These are phyloP conservation scores for Eulimnadia texana DNA, from an alignment of 1,140 invertebrate species.

Conservation along the genomic window DNA sequence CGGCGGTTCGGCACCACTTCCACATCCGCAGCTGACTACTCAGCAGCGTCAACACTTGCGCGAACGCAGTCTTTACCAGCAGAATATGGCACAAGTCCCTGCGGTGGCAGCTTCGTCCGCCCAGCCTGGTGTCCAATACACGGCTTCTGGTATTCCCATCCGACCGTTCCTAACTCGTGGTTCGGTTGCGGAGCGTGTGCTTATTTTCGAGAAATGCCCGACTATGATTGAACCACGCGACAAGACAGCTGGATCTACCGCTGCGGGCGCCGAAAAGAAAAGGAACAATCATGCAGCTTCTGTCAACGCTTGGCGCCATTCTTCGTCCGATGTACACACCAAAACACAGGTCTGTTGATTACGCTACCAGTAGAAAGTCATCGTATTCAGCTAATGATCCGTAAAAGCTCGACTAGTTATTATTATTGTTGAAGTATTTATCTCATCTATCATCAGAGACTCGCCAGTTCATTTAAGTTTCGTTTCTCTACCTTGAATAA, in stretches of 20 bases:
- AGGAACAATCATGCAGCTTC: not conserved
- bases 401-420: no score
- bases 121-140: slow-evolving; percentile 9
- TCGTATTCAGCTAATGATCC: not conserved
- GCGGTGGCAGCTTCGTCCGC: not conserved
- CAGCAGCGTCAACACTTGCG: slow-evolving; percentile 47
- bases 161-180: slow-evolving; percentile 72
- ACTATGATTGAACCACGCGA: slow-evolving; percentile 28
- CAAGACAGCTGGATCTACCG: not conserved
- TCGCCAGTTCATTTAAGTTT: no score
- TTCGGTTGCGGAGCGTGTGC: slow-evolving; percentile 75
- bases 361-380: no score
- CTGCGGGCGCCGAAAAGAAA: not conserved
- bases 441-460: no score
- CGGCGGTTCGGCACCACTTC: slow-evolving; percentile 30
- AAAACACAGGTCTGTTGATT: slow-evolving; percentile 48
- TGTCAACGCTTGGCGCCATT: not conserved
- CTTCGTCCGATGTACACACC: slow-evolving; percentile 37
- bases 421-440: no score
- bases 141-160: slow-evolving; percentile 40
- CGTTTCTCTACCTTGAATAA: no score
- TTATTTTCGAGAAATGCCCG: slow-evolving; percentile 82
- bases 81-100: slow-evolving; percentile 17
- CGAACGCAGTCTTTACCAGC: slow-evolving; percentile 22
- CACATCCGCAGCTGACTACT: slow-evolving; percentile 48